Percentiles rank a stretch among this genome's conserved stretches.
These are phyloP conservation scores for Phymanthus crucifer DNA, from an alignment of 92 coral and sea anemone species.

Conservation along the genomic window DNA sequence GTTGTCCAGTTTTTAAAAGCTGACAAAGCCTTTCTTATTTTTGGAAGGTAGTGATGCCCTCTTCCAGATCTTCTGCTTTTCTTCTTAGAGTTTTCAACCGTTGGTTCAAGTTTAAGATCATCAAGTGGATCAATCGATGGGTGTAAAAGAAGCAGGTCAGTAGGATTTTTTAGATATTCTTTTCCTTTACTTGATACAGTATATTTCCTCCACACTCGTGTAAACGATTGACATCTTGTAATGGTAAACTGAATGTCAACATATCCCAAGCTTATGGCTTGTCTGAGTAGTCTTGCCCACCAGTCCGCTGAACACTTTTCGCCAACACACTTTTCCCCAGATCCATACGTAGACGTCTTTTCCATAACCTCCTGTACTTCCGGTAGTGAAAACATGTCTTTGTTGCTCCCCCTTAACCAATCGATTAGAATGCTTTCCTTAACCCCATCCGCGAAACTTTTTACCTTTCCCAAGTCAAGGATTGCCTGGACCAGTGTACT, in stretches of 20 bases:
- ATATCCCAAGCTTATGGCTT: slow-evolving; percentile 24
- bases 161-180: slow-evolving; percentile 5
- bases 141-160: not conserved
- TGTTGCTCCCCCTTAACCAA: slow-evolving; percentile 54
- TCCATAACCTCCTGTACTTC: slow-evolving; percentile 40
- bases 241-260: slow-evolving; percentile 31
- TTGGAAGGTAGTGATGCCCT: slow-evolving; percentile 55
- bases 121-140: slow-evolving; percentile 23
- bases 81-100: slow-evolving; percentile 21
- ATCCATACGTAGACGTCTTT: slow-evolving; percentile 33
- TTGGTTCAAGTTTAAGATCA: slow-evolving; percentile 28
- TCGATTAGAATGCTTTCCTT: slow-evolving; percentile 43
- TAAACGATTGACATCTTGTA: slow-evolving; percentile 31
- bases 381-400: slow-evolving; percentile 37
- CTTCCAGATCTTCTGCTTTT: slow-evolving; percentile 38
- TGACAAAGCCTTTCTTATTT: slow-evolving; percentile 31
- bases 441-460: slow-evolving; percentile 30
- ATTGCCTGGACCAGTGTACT: slow-evolving; percentile 36
- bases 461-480: slow-evolving; percentile 15
- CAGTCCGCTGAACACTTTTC: slow-evolving; percentile 32
- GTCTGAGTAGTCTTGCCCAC: slow-evolving; percentile 53
- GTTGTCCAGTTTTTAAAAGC: slow-evolving; percentile 21
- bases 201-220: slow-evolving; percentile 47
- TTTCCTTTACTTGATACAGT: slow-evolving; percentile 38
- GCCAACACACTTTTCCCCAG: slow-evolving; percentile 23